These are phyloP conservation scores for Streptopelia turtur DNA, from an alignment of 2,797 vertebrate genomes.

Conservation along the genomic window DNA sequence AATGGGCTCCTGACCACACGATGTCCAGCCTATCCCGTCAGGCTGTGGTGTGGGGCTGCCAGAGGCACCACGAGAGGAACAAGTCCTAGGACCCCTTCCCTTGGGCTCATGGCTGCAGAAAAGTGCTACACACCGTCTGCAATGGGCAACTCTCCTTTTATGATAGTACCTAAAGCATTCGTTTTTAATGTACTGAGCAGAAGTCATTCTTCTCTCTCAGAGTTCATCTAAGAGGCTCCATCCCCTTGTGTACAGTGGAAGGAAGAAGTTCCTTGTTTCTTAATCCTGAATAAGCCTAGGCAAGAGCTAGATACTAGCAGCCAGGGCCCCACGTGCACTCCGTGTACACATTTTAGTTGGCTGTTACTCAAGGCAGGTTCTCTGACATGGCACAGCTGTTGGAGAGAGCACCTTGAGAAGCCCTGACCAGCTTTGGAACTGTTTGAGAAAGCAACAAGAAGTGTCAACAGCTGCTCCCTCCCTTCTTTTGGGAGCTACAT, in stretches of 20 bases:
- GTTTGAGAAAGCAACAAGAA: background rate
- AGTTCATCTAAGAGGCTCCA: background rate
- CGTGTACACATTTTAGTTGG: background rate
- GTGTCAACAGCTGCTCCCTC: background rate
- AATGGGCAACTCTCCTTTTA: background rate
- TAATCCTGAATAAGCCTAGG: background rate
- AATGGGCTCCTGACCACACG: rapidly evolving
- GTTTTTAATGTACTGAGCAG: background rate
- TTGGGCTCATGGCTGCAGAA: background rate
- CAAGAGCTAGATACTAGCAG: background rate
- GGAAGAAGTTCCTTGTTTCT: background rate
- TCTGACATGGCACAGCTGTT: background rate
- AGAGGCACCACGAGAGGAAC: background rate
- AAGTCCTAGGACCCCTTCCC: background rate
- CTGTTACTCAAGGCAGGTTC: background rate
- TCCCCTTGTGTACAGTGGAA: background rate
- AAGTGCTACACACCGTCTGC: rapidly evolving
- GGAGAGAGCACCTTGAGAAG: background rate
- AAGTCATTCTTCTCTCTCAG: background rate
- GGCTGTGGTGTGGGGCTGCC: background rate
- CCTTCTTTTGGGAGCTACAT: background rate
- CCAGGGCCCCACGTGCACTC: rapidly evolving
- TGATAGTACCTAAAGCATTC: background rate
- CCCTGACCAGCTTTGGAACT: background rate
- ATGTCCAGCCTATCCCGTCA: background rate